phyloP scores from a whole-genome alignment of 2,888 invertebrate species.

The Conus canariensis region DNA sequence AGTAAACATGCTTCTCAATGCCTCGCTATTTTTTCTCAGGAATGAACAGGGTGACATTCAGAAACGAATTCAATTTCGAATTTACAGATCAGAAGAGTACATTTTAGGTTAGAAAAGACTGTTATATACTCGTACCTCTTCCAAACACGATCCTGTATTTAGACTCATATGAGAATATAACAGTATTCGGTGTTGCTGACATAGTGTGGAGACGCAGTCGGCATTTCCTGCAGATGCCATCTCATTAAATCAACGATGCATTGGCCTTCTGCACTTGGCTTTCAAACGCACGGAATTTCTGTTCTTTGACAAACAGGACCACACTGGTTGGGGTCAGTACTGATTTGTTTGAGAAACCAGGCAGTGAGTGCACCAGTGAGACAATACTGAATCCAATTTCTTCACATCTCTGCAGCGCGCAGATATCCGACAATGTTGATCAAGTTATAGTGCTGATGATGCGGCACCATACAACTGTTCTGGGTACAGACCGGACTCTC shows the following conservation, averaged over 20 bases:
- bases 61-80: too few relatives aligned
- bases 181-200: too few relatives aligned
- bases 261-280: not conserved
- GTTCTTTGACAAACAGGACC: conserved; percentile 1
- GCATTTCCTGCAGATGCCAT: conserved; percentile 39
- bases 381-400: conserved; percentile 39
- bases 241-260: conserved; percentile 38
- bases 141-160: too few relatives aligned
- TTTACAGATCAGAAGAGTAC: too few relatives aligned
- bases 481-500: not conserved
- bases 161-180: too few relatives aligned
- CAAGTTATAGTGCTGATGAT: conserved; percentile 35
- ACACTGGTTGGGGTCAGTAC: not conserved
- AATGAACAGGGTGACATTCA: conserved; percentile 20
- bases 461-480: conserved; percentile 17
- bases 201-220: too few relatives aligned
- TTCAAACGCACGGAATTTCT: conserved; percentile 3
- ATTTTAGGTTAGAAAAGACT: too few relatives aligned
- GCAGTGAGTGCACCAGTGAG: not conserved
- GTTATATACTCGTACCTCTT: too few relatives aligned
- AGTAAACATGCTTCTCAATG: too few relatives aligned
- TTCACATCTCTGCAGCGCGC: conserved; percentile 31
- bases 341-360: conserved; percentile 22
- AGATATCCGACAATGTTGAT: conserved; percentile 27
- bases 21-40: not conserved